phyloP scores from a whole-genome alignment of 2,797 vertebrate species.

The Tarsius wallacei region DNA sequence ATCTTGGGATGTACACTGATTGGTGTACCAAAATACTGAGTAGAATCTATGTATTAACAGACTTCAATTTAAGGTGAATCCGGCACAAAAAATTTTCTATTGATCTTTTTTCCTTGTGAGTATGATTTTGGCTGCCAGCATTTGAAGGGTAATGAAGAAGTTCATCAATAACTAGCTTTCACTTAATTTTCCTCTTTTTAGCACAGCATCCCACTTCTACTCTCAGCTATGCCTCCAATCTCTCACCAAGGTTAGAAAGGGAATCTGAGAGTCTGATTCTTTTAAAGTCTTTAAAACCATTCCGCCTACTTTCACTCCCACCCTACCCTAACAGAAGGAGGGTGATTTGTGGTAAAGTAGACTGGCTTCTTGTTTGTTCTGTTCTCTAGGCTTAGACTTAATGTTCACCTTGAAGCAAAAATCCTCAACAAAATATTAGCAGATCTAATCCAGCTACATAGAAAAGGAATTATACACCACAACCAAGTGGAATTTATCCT shows the following conservation, averaged over 20 bases:
- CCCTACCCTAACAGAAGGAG: neutral
- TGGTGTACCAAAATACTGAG: neutral
- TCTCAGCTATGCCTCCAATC: neutral
- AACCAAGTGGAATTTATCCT: neutral
- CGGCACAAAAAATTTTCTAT: neutral
- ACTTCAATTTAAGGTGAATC: neutral
- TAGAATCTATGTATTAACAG: neutral
- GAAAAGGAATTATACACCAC: neutral
- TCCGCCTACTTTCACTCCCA: neutral
- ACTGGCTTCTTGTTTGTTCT: neutral
- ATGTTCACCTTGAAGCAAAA: neutral
- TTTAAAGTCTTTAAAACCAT: neutral
- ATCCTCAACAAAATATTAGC: neutral
- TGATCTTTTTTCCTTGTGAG: neutral
- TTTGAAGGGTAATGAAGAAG: neutral
- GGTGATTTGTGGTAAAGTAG: neutral
- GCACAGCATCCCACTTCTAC: neutral
- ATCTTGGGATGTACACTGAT: neutral
- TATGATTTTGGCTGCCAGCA: neutral
- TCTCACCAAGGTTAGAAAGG: neutral
- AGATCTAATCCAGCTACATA: neutral
- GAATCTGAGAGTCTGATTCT: neutral
- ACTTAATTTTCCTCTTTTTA: conserved; percentile 1
- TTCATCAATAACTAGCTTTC: neutral
- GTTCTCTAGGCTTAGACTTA: neutral